Percentiles rank a stretch among this genome's conserved stretches.
Conservation (phyloP, 2,113 vertebrate genomes). For the Nestor notabilis region DNA sequence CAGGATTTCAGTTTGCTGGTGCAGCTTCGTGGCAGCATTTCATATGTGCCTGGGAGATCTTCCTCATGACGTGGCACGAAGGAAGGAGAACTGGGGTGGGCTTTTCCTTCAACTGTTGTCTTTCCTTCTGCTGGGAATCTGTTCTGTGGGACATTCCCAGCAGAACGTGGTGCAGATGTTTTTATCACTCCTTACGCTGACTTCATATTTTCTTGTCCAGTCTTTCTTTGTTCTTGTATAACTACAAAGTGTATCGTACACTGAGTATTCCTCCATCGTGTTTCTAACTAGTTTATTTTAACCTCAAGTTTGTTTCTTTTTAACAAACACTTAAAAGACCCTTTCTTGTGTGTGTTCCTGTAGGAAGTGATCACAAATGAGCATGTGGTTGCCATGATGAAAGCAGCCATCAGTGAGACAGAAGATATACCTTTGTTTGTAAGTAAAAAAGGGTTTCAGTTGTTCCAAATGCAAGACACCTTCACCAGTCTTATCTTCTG, state of each 20-base stretch:
- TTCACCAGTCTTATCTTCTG: background rate
- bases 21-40: background rate
- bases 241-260: accelerated
- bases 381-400: conserved; percentile 97
- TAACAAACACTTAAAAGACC: background rate
- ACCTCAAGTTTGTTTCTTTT: background rate
- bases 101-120: background rate
- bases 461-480: accelerated
- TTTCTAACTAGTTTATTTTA: background rate
- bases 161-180: background rate
- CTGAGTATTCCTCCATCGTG: accelerated
- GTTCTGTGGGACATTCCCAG: background rate
- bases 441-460: conserved; percentile 61
- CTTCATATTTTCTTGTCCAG: background rate
- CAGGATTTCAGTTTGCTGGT: background rate
- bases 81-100: background rate
- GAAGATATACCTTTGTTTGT: conserved; percentile 92
- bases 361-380: conserved; percentile 97
- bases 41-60: background rate
- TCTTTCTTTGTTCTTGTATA: background rate
- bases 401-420: conserved; percentile 91
- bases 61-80: background rate
- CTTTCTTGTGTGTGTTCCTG: background rate
- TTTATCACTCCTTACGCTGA: background rate
- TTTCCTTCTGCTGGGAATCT: background rate